Base-by-base conservation (phyloP, 2,113 vertebrate genomes). In the Callocephalon fimbriatum region DNA sequence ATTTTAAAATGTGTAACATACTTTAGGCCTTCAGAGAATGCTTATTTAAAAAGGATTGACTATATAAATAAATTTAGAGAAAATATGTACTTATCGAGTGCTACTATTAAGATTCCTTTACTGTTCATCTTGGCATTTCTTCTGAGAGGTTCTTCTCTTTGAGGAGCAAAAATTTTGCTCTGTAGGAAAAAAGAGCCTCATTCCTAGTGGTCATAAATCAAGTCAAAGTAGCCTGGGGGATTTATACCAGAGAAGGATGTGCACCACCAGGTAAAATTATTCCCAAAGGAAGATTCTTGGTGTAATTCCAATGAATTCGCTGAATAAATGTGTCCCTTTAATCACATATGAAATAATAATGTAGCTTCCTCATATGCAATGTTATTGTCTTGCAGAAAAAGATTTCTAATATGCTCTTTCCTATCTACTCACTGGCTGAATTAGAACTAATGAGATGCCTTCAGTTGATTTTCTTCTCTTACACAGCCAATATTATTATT, bases 261-360 rank as follows among this genome's bases (percentile, higher is more conserved):
- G 42, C 26, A 80, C 8, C 16, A 44, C 26, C 65, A 79, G 54
- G 81, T 93, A 79, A 91, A 95, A 95, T 91, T 78, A 93, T 88
- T 93, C 72, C 75, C 92, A 56, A 14, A 81, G 89, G 68, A 95
- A 75, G 47, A 74, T 51, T 92, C 62, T 71, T 86, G 35, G 37
- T 88, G 15, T 71, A 86, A 92, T 86, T 92, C 65, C 65, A 81
- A 18, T 32, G 47, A 92, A 61, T 88, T 80, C 14, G 11, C 47
- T 86, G 83, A 86, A 88, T 92, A 88, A 92, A 86, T 71, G 12
- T 95, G 68, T 83, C 54, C 31, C 35, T 70, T 94, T 93, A 94
- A 94, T 88, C 62, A 47, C 44, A 68, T 31, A 40, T 62, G 51
- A 92, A 93, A 51, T 71, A 67, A 61, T 67, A 63, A 56, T 72